Base-by-base conservation (phyloP, 2,888 invertebrate species). In the Philopedon plagiatum region DNA sequence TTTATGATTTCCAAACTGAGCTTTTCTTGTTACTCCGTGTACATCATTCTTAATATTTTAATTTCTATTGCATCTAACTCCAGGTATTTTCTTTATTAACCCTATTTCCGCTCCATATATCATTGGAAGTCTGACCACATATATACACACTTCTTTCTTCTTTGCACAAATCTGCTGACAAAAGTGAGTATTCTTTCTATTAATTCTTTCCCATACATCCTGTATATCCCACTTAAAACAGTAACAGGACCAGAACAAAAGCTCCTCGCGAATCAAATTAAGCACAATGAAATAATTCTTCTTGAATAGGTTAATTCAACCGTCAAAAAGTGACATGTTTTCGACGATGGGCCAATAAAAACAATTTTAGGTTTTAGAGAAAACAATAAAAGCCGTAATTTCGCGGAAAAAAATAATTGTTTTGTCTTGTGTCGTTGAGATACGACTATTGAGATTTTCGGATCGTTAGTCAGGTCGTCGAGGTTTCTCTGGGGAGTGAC, bases 261-360 rank as follows among this genome's bases (percentile, higher is more conserved):
- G 51, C 51, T n/a, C 18, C 29, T 3, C 26, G 1, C 15, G 8
- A 15, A 15, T 54, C 51, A 54, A 54, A 23, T 23, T 54, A 54
- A 34, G 19, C 26, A 41, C 49, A 23, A 67, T 67, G 51, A 34
- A 19, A 60, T 67, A 67, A 67, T 26, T 67, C 54, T 39, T 37
- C 13, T 37, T 39, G 67, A 67, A 67, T 67, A 61, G 67, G 67
- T 61, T 67, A 67, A 67, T 67, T 67, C 67, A 67, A 61, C 60
- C 61, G 60, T 67, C 67, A 67, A 13, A 9, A n/a, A 11, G 49
- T 29, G 60, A 61, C 66, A 58, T 67, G 37, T 67, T 67, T 61
- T 60, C 39, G 61, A 60, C 51, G 29, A 66, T 44, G 26, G 56
- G 44, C 62, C 63, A 71, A 57, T 65, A 71, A 71, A 71, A 63